Evolutionary conservation across 1,140 invertebrate species (phyloP), one percentile per base, ranked within the genome.

Genomic region (Lycorma delicatula): DNA sequence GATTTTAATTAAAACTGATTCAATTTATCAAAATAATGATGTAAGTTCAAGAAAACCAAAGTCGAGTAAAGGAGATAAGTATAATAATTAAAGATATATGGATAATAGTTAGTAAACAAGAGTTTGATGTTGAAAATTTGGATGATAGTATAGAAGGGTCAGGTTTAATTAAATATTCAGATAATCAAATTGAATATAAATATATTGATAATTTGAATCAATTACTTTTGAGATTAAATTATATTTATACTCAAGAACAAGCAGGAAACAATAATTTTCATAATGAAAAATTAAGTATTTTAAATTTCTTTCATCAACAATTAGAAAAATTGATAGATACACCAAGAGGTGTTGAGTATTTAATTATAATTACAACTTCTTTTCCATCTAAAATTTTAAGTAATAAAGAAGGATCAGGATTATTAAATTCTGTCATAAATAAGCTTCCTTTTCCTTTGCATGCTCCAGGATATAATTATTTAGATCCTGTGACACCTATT

Each of bases 201-300:
- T 54, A 54, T 41, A 44, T 54, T 18, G 27, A 54, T 38, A 54
- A 54, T 44, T 44, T 54, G 22, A 36, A 54, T 41, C 16, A 54
- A 44, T 23, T 54, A 44, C 5, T 41, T 41, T 26, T 13, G 38
- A 20, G 52, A 54, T 44, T 54, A 22, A 41, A 54, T 44, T 54
- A 28, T 11, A 23, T 54, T 22, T 56, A 18, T 16, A 26, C 38
- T 5, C 31, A 50, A 11, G 54, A 56, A 56, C 11, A 16, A 28
- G 54, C 54, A 38, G 52, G 52, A 38, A 27, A 54, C 38, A 54
- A 54, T 34, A 54, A 54, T 29, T 51, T 51, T 51, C 38, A 54
- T 20, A 51, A 41, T 50, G 56, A 52, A 52, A 52, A 36, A 58
- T 29, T 59, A 22, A 22, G 47, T 48, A 53, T 58, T 29, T 25